Evolutionary conservation across 2,797 vertebrate species (phyloP).

Genomic region (Lacerta bilineata): DNA sequence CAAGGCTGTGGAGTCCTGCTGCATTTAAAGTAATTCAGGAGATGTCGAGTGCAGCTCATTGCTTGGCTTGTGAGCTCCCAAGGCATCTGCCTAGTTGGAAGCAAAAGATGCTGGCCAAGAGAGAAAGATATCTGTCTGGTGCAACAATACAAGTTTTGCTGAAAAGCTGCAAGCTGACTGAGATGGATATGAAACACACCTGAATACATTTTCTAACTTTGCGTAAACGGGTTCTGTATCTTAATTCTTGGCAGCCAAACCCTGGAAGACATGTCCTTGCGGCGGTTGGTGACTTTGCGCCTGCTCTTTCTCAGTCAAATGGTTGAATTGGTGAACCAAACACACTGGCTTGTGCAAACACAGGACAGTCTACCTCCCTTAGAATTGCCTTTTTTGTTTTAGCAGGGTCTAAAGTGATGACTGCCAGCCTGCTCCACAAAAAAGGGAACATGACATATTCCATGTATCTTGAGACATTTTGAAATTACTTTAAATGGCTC

Average conservation of each 20-base stretch:
- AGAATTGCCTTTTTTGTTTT: neutral
- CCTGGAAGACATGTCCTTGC: neutral
- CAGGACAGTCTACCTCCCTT: no score
- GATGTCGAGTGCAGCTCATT: neutral
- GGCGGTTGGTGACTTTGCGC: neutral
- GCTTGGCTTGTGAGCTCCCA: neutral
- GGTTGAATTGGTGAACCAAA: neutral
- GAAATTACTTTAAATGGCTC: neutral
- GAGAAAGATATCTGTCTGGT: neutral
- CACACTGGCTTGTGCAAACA: neutral
- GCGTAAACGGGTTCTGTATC: neutral
- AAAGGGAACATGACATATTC: neutral
- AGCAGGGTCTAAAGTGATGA: neutral
- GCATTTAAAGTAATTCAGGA: neutral
- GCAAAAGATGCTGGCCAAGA: no score
- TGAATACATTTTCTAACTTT: neutral
- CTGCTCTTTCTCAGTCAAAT: neutral
- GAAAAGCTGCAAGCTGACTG: neutral
- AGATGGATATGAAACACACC: neutral
- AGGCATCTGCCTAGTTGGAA: no score
- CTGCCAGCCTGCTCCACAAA: neutral
- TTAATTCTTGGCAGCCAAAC: neutral
- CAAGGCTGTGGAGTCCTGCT: neutral
- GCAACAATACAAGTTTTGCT: neutral
- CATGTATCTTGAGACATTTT: neutral